Base-by-base conservation (phyloP, 2,113 vertebrate species). In the Marcusenius ussheri region DNA sequence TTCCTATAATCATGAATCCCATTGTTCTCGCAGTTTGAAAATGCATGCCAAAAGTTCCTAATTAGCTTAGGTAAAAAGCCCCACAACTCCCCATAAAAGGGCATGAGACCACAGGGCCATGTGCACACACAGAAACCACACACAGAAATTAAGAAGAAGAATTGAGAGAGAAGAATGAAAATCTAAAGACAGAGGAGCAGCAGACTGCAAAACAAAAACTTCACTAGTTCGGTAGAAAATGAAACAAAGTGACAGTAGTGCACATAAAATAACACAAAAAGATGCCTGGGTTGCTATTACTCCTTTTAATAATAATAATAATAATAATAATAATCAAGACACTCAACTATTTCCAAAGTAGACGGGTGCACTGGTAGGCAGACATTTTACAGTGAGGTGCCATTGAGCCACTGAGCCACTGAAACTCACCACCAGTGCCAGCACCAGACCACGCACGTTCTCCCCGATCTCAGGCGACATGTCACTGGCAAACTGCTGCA, bases 401-500 rank as follows among this genome's bases (percentile, higher is more conserved):
- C 70, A 77, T 0, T 39, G 70, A 77, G 15, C 31, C 11, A 74
- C 15, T 19, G 51, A 19, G 50, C 50, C 19, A 17, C 0, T 46
- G 11, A 3, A 51, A 93, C 97, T 95, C 92, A 99, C 98, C 97
- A 99, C 98, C 0, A 99, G 93, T 0, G 98, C 98, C 91, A 99
- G 95, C 3, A 99, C 98, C 0, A 99, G 96, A 90, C 95, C 98
- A 15, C 98, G 97, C 90, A 99, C 98, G 87, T 97, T 99, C 94
- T 99, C 98, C 88, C 98, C 98, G 1, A 99, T 99, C 95, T 99
- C 98, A 0, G 98, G 98, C 0, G 98, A 99, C 91, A 99, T 99
- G 94, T 99, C 98, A 2, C 98, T 99, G 94, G 98, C 98, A 46
- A 99, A 99, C 95, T 99, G 98, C 91, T 99, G 98, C 92, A 99